Conservation (phyloP, 1,140 invertebrate species). For the Branchinecta lynchi region DNA sequence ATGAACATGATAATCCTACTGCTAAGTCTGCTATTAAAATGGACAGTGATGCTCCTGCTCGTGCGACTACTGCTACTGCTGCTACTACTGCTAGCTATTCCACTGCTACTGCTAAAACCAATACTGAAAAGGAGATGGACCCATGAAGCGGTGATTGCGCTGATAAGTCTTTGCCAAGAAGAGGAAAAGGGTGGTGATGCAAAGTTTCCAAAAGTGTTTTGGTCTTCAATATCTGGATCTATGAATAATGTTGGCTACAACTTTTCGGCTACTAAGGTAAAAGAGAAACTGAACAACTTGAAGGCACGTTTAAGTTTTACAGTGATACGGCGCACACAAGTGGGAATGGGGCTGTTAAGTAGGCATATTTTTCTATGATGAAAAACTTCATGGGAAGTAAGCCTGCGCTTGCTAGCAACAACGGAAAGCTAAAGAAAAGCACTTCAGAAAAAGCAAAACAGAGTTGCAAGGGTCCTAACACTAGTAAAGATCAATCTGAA, state of each 20-base stretch:
- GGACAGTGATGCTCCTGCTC: too few species aligned
- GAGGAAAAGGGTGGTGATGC: not conserved
- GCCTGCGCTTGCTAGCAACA: not conserved
- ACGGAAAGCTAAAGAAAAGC: too few species aligned
- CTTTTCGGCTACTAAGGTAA: not conserved
- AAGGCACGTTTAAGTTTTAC: not conserved
- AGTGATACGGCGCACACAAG: not conserved
- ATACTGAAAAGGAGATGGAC: too few species aligned
- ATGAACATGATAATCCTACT: too few species aligned
- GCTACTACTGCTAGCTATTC: too few species aligned
- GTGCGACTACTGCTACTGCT: too few species aligned
- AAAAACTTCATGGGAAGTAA: constrained; percentile 1
- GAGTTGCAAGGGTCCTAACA: too few species aligned
- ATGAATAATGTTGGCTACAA: not conserved
- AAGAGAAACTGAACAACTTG: not conserved
- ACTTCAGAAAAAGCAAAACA: too few species aligned
- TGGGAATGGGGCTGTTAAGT: not conserved
- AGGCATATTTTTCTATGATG: not conserved
- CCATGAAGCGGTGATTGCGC: not conserved
- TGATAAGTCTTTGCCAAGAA: not conserved
- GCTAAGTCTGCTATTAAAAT: too few species aligned
- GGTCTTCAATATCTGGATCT: not conserved
- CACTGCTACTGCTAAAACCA: too few species aligned
- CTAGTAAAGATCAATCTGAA: too few species aligned
- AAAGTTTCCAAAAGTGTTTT: not conserved